Base-by-base conservation (phyloP, 2,888 invertebrate genomes). In the Acleris sparsana region DNA sequence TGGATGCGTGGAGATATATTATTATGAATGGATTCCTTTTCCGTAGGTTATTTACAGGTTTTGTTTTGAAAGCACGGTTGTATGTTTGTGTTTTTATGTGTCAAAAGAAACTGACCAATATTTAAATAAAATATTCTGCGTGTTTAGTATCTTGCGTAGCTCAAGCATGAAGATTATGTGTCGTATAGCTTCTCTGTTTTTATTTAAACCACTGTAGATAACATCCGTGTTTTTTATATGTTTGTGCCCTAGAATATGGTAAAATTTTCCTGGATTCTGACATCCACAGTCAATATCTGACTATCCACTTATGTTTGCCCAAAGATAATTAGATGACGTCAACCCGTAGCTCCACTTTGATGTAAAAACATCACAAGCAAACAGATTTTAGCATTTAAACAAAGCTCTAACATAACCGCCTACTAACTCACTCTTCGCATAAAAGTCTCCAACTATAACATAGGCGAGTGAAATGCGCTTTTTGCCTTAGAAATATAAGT, bases 401-500 rank as follows among this genome's bases (percentile, higher is more conserved):
- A n/a, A 1, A 6, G 46, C 17, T 46, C 16, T 46, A 39, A 46
- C 46, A 46, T 17, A 5, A 46, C 39, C 46, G 17, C n/a, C 5
- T 44, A 44, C 16, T n/a, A n/a, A n/a, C n/a, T 5, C 13, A 22
- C 22, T 18, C 20, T 16, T 11, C 7, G 20, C 13, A 4, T 55
- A 43, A 55, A 43, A 16, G 55, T 55, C 43, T 20, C 17, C 16
- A 33, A 17, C 20, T 43, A 33, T 39, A 43, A 18, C 20, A 43
- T 9, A 43, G 43, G 55, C 43, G 29, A 52, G 46, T 16, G 48
- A 63, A 63, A 58, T 53, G 53, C 49, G 49, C 25, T 58, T 58
- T 63, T 53, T 20, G 53, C 61, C 58, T 53, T 48, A 63, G 48
- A 58, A 53, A 63, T 53, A 53, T 58, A 58, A 63, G 63, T 48